Percentiles rank a stretch among this genome's conserved stretches.
These are phyloP conservation scores for Apostichopus leukothele DNA, from an alignment of 53 echinoderm and acorn worm species.

Conservation along the genomic window DNA sequence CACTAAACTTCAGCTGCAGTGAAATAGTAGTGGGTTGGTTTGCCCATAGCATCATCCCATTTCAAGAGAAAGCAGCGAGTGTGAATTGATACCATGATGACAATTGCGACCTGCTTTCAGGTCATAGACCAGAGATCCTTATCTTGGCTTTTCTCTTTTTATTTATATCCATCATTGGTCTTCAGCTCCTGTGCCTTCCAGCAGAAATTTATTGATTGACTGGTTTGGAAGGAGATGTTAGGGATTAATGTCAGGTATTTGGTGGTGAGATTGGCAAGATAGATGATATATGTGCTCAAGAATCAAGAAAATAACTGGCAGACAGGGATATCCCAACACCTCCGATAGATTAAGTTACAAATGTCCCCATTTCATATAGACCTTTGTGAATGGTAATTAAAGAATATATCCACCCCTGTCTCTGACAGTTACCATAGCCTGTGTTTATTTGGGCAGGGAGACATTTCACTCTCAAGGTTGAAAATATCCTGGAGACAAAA, in stretches of 20 bases:
- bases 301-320: slow-evolving; percentile 7
- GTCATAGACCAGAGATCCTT: slow-evolving; percentile 14
- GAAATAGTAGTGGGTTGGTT: no score
- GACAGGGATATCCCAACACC: neutral
- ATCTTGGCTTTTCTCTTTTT: neutral
- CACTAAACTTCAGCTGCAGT: no score
- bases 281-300: neutral
- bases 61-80: neutral
- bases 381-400: neutral
- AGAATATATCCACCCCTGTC: no score
- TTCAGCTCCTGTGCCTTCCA: slow-evolving; percentile 13
- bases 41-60: neutral
- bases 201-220: slow-evolving; percentile 39
- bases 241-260: slow-evolving; percentile 27
- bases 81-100: neutral
- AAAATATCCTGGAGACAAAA: neutral
- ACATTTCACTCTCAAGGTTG: neutral
- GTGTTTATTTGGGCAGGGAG: neutral
- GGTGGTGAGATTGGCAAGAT: neutral
- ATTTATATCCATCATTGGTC: neutral
- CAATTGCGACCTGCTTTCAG: neutral
- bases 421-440: no score
- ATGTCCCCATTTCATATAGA: neutral
- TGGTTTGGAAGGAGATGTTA: neutral
- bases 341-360: neutral